Evolutionary conservation across 92 coral and sea anemone genomes (phyloP).

Genomic region (Palythoa heliodiscus): DNA sequence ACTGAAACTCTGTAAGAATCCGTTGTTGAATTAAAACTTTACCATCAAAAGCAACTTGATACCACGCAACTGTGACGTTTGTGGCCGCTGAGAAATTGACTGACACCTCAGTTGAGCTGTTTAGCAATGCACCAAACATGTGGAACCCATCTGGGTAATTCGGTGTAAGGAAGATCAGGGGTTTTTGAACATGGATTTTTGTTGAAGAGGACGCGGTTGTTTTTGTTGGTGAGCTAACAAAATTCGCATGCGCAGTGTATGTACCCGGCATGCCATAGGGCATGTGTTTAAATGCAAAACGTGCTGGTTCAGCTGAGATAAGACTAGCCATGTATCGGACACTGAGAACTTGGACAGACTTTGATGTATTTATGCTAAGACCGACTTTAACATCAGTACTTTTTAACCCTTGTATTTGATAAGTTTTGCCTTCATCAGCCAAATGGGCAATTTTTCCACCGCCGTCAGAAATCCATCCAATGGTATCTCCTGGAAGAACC

Average conservation of each 20-base stretch:
- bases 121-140: constrained; percentile 52
- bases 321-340: constrained; percentile 59
- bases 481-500: constrained; percentile 70
- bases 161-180: constrained; percentile 40
- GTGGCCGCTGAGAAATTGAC: constrained; percentile 64
- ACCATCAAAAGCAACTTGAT: constrained; percentile 8
- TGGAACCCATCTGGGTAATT: constrained; percentile 62
- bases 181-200: constrained; percentile 52
- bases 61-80: constrained; percentile 59
- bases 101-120: constrained; percentile 43
- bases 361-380: constrained; percentile 46
- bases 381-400: constrained; percentile 29
- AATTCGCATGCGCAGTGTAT: constrained; percentile 50
- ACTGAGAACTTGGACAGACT: constrained; percentile 18
- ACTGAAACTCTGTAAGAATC: constrained; percentile 20
- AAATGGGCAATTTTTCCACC: constrained; percentile 70
- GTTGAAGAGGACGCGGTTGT: constrained; percentile 26
- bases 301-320: constrained; percentile 67
- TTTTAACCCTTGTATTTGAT: constrained; percentile 40
- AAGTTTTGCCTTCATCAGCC: constrained; percentile 41
- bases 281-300: constrained; percentile 43
- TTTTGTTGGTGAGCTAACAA: constrained; percentile 40
- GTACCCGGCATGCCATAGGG: constrained; percentile 48
- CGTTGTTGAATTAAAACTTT: constrained; percentile 4
- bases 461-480: constrained; percentile 73